phyloP scores from a whole-genome alignment of 2,888 invertebrate species.

The Eurois occulta region DNA sequence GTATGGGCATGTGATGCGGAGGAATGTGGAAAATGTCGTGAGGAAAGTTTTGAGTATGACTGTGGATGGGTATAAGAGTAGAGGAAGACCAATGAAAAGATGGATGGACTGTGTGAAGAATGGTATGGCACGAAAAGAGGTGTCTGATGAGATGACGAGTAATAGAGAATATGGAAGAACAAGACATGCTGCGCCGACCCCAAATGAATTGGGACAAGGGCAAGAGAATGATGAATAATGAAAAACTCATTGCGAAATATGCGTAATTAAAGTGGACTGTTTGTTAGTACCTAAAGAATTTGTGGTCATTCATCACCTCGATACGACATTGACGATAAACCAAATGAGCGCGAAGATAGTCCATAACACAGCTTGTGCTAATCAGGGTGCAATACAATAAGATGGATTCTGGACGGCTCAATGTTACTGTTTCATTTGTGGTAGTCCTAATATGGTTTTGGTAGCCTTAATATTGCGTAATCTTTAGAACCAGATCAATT shows the following conservation, averaged over 20 bases:
- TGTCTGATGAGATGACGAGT: no score
- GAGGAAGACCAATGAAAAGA: no score
- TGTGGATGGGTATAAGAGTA: no score
- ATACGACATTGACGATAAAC: neutral
- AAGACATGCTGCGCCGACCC: no score
- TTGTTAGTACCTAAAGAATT: neutral
- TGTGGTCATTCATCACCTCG: neutral
- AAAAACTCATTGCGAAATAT: neutral
- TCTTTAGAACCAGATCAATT: neutral
- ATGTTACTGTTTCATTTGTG: neutral
- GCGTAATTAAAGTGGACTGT: neutral
- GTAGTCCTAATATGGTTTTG: neutral
- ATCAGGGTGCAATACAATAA: neutral
- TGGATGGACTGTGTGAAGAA: no score
- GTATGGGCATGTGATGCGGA: no score
- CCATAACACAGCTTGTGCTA: neutral
- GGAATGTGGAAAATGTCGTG: no score
- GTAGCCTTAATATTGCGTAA: neutral
- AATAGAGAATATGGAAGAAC: no score
- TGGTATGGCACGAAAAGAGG: no score
- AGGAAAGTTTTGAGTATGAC: no score
- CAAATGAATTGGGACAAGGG: no score
- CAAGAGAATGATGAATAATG: no score
- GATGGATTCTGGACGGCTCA: neutral
- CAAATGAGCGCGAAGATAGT: neutral